These are phyloP conservation scores for Arge pagana DNA, from an alignment of 2,888 invertebrate genomes.

Conservation along the genomic window DNA sequence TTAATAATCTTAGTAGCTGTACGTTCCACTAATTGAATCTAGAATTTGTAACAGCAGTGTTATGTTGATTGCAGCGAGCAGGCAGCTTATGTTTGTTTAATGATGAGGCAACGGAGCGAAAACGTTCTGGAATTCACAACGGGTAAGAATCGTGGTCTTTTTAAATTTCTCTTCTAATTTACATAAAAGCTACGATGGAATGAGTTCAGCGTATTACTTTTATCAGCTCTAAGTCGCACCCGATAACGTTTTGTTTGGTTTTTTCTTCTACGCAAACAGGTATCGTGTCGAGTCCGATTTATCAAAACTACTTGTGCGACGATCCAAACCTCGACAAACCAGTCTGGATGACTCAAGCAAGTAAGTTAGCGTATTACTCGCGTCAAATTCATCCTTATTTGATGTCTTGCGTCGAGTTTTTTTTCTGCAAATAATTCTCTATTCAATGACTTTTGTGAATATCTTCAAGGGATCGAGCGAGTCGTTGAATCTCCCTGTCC, in stretches of 20 bases:
- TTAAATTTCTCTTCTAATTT: too few relatives aligned
- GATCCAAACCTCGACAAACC: slow-evolving; percentile 61
- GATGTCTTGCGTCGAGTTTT: background rate
- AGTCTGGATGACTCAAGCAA: slow-evolving; percentile 68
- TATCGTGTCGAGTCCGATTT: slow-evolving; percentile 49
- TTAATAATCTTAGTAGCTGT: too few relatives aligned
- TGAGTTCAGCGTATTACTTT: too few relatives aligned
- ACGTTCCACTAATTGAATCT: too few relatives aligned
- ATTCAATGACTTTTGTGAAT: slow-evolving; percentile 13
- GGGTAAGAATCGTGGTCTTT: slow-evolving; percentile 41
- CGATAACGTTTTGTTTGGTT: too few relatives aligned
- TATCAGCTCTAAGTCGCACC: too few relatives aligned
- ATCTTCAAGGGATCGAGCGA: slow-evolving; percentile 53
- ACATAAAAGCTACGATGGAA: too few relatives aligned
- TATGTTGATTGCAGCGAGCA: slow-evolving; percentile 66
- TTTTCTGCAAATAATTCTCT: slow-evolving; percentile 10
- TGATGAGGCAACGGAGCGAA: slow-evolving; percentile 64
- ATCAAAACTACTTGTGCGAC: slow-evolving; percentile 57
- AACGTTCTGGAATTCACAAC: slow-evolving; percentile 65
- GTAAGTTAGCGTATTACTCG: slow-evolving; percentile 59
- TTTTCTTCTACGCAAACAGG: slow-evolving; percentile 45
- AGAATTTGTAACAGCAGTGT: too few relatives aligned
- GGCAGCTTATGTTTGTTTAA: slow-evolving; percentile 64
- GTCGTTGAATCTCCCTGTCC: slow-evolving; percentile 64
- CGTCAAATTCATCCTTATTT: too few relatives aligned